Conservation (phyloP, 2,888 invertebrate genomes). For the Syrphus vitripennis region DNA sequence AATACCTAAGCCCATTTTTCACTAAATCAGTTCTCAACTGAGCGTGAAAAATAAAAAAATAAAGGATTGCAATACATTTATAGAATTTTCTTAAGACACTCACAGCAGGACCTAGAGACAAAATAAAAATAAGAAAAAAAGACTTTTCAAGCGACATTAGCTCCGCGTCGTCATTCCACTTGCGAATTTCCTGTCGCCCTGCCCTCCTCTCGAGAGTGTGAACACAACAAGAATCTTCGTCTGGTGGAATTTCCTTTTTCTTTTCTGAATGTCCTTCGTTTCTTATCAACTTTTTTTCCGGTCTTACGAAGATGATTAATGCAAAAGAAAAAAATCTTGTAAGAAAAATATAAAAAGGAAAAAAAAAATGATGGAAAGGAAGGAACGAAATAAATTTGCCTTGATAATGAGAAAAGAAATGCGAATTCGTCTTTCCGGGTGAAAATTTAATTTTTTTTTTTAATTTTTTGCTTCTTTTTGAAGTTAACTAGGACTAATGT, state of each 20-base stretch:
- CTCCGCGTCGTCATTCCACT: conserved; percentile 41
- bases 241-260: conserved; percentile 19
- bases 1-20: conserved; percentile 8
- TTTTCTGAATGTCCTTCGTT: conserved; percentile 14
- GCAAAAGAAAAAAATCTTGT: conserved; percentile 3
- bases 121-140: conserved; percentile 14
- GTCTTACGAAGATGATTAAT: conserved; percentile 36
- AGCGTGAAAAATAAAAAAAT: conserved; percentile 28
- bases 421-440: conserved; percentile 55
- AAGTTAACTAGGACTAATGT: conserved; percentile 70
- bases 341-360: neutral
- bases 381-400: conserved; percentile 42
- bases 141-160: conserved; percentile 54
- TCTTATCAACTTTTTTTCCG: conserved; percentile 13
- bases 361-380: conserved; percentile 25
- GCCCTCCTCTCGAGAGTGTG: conserved; percentile 27
- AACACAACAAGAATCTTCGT: conserved; percentile 54
- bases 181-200: conserved; percentile 16
- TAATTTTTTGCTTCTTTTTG: neutral
- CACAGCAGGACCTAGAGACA: neutral
- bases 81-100: conserved; percentile 12
- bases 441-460: conserved; percentile 61
- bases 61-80: conserved; percentile 25
- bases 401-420: conserved; percentile 64
- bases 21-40: conserved; percentile 30